Percentiles rank a stretch among this genome's conserved stretches.
These are phyloP conservation scores for Drosophila arizonae DNA, from an alignment of 1,140 invertebrate genomes.

Conservation along the genomic window DNA sequence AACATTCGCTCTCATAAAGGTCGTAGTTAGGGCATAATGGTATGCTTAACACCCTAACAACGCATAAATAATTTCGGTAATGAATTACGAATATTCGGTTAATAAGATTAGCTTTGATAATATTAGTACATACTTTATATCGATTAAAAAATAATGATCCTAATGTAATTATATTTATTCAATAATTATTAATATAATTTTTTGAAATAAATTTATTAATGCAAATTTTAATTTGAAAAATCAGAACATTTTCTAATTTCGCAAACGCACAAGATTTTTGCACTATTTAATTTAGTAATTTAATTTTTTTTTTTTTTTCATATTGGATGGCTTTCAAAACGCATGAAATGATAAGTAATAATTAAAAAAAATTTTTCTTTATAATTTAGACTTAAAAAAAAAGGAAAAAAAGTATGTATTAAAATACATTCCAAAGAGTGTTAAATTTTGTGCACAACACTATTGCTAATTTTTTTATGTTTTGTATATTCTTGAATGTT, in stretches of 20 bases:
- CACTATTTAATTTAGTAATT: not conserved
- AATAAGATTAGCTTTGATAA: too few species aligned
- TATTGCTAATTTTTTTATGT: not conserved
- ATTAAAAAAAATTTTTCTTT: too few species aligned
- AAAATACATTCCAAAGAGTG: slow-evolving; percentile 1
- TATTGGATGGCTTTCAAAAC: too few species aligned
- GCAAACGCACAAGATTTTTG: not conserved
- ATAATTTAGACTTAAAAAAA: too few species aligned
- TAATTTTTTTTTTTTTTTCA: too few species aligned
- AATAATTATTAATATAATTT: too few species aligned
- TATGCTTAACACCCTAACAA: not conserved
- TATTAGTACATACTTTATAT: too few species aligned
- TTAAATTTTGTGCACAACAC: not conserved
- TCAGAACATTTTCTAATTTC: too few species aligned
- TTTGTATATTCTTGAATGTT: slow-evolving; percentile 16
- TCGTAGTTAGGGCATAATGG: slow-evolving; percentile 20
- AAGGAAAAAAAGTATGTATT: too few species aligned
- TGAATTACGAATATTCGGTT: not conserved
- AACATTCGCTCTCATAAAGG: slow-evolving; percentile 43
- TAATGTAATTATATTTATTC: too few species aligned
- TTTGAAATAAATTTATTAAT: not conserved
- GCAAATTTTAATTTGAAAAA: not conserved
- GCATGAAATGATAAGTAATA: too few species aligned
- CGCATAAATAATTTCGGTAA: not conserved
- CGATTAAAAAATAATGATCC: too few species aligned